Evolutionary conservation across 1,140 invertebrate genomes (phyloP), one percentile per base, ranked within the genome.

Genomic region (Dermatophagoides farinae): DNA sequence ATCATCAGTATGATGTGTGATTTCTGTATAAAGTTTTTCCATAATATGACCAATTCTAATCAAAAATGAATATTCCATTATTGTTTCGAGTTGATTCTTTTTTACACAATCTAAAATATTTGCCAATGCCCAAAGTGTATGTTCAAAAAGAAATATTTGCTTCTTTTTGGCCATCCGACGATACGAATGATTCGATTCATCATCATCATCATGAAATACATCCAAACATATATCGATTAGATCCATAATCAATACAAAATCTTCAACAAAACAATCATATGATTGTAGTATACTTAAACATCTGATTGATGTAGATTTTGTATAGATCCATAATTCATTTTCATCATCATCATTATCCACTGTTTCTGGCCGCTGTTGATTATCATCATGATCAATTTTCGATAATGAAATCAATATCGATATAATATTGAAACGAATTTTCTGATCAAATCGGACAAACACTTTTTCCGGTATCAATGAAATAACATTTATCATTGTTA

Each of bases 281-380:
- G 53, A 55, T 12, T 55, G 53, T 16, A 55, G 6, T 39, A 55
- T 55, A 23, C 53, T 55, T 11, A 55, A 23, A 55, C 53, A 55
- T 38, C 53, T 1, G 14, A 55, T 55, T 40, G 53, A 14, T 23
- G 53, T 23, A 4, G 53, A 55, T 44, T 55, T 55, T n/a, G 53
- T 55, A 55, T 55, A 55, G 18, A 55, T 55, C 16, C 10, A 12
- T 4, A 38, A 16, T 10, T 50, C 20, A 6, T 1, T n/a, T 20
- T 55, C 31, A 2, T 55, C 25, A 31, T 31, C 8, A 31, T 31
- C 31, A 31, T 4, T 31, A 31, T 31, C 8, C n/a, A n/a, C n/a
- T n/a, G n/a, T 44, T 55, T 6, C 6, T 55, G 14, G 6, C 16
- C 14, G 38, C 6, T n/a, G 11, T 16, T 55, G 5, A 12, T 55